Evolutionary conservation across 2,888 invertebrate species (phyloP), one percentile per base, ranked within the genome.

Genomic region (Xestobium rufovillosum): DNA sequence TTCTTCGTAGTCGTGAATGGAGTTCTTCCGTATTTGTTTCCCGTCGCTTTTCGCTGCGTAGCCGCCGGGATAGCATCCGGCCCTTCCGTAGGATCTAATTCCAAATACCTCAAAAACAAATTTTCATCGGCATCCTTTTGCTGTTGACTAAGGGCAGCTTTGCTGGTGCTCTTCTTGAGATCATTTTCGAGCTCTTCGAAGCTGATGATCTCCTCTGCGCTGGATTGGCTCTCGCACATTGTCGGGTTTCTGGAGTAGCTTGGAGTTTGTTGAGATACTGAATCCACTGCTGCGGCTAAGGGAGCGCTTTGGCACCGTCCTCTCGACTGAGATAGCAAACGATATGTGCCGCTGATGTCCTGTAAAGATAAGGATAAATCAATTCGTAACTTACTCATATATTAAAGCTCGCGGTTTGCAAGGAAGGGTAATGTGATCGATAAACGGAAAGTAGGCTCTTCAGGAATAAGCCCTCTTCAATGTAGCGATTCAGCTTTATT

Each of bases 1-100:
- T 65, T 63, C 57, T 83, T 82, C 28, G 87, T 84, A 41, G 80
- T 78, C 10, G 88, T 89, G 57, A 88, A 89, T 0, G 88, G 88
- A 1, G 88, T 89, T 38, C 86, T 72, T 6, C 87, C 87, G 43
- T 75, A 71, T 39, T 62, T 60, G 52, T 66, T 65, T 41, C 70
- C 73, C 2, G 62, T 65, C 1, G 75, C 63, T 48, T 68, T 70
- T 41, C 69, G 64, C 32, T 75, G 74, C 10, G 68, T 70, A 1
- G 59, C 71, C 43, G 57, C 72, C 54, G 61, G 71, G 43, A 63
- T 72, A 25, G 69, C 78, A 41, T 83, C 83, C 3, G 71, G 66
- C 2, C 75, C 76, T 49, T 80, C 80, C 4, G 76, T 69, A 28
- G 86, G 86, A 63, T 88, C 88, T 48, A 89, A 69, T 63, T 88